Percentiles rank a stretch among this genome's conserved stretches.
These are phyloP conservation scores for Mico argentatus DNA, from an alignment of 2,797 vertebrate species.

Conservation along the genomic window DNA sequence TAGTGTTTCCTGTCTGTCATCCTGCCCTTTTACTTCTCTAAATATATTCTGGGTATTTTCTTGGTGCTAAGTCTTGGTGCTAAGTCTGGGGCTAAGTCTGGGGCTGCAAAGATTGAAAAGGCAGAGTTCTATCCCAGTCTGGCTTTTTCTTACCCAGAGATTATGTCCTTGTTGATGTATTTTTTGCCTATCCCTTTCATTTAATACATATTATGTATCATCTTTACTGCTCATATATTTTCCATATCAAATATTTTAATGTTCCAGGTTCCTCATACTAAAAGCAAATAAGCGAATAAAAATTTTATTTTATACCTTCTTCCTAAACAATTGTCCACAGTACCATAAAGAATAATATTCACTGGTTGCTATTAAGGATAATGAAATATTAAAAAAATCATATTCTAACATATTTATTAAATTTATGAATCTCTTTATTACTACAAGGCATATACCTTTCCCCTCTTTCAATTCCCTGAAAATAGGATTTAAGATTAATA, in stretches of 20 bases:
- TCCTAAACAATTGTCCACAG: not conserved
- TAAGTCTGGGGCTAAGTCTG: not conserved
- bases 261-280: not conserved
- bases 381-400: not conserved
- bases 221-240: not conserved
- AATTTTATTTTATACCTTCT: not conserved
- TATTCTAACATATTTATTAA: not conserved
- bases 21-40: not conserved
- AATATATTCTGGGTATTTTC: not conserved
- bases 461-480: not conserved
- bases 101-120: not conserved
- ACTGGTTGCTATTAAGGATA: not conserved
- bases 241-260: conserved; percentile 5
- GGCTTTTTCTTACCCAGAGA: not conserved
- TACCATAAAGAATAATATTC: not conserved
- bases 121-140: not conserved
- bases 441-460: too few species aligned
- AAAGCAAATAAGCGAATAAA: not conserved
- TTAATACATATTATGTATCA: not conserved
- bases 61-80: not conserved
- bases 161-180: not conserved
- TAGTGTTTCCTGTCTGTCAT: not conserved
- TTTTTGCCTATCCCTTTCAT: not conserved
- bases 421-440: not conserved
- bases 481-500: not conserved